These are phyloP conservation scores for Neopipo cinnamomea DNA, from an alignment of 2,113 vertebrate genomes.

Conservation along the genomic window DNA sequence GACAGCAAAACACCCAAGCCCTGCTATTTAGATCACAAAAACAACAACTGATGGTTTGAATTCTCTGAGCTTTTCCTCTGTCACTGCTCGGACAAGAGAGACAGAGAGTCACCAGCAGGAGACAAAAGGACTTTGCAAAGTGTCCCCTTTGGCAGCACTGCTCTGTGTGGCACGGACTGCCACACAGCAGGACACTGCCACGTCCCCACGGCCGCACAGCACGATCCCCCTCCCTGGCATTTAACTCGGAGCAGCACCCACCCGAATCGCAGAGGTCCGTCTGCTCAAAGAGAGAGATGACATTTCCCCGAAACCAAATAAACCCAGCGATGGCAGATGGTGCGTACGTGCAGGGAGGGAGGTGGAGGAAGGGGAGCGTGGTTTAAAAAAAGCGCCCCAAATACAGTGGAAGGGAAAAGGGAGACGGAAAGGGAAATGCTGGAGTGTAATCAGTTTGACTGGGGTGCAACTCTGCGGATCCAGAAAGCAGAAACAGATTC, in stretches of 20 bases:
- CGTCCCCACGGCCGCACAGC: neutral
- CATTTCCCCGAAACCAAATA: constrained; percentile 9
- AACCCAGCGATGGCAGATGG: constrained; percentile 43
- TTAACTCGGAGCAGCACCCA: neutral
- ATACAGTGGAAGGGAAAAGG: neutral
- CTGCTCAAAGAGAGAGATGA: neutral
- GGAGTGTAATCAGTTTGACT: neutral
- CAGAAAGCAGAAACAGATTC: neutral
- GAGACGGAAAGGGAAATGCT: neutral
- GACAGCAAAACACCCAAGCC: neutral
- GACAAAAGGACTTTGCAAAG: neutral
- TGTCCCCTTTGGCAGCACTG: neutral
- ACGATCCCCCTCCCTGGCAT: neutral
- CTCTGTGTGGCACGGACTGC: neutral
- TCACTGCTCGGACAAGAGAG: neutral
- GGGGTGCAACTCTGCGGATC: neutral
- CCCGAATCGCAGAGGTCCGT: neutral
- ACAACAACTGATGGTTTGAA: neutral
- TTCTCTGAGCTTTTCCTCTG: neutral
- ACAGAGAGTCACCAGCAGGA: neutral
- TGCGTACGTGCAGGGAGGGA: neutral
- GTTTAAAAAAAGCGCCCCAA: constrained; percentile 29
- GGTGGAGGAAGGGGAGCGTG: neutral
- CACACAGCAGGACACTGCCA: neutral
- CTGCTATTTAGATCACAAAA: neutral